Evolutionary conservation across 2,113 vertebrate species (phyloP).

Genomic region (Lipophrys pholis): DNA sequence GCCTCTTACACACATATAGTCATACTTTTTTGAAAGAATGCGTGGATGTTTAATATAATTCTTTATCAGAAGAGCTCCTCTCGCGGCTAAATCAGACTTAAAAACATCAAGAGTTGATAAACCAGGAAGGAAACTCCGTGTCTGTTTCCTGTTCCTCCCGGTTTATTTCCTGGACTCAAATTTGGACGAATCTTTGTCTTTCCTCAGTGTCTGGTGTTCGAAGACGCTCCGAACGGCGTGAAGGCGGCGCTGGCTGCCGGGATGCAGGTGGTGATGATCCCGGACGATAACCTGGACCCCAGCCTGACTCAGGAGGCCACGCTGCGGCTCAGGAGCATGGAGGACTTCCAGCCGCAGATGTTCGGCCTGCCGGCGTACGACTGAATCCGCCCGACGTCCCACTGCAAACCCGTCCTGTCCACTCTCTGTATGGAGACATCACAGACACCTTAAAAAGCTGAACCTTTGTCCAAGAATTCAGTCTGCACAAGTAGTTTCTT

Average conservation of each 20-base stretch:
- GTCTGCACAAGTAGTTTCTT: too few relatives aligned
- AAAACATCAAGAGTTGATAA: too few relatives aligned
- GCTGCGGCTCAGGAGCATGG: conserved; percentile 86
- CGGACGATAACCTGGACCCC: conserved; percentile 85
- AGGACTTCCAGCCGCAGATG: conserved; percentile 88
- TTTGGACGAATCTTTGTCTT: background rate
- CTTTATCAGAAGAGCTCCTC: background rate
- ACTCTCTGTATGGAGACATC: too few relatives aligned
- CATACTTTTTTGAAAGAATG: background rate
- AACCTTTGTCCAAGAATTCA: too few relatives aligned
- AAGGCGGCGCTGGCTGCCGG: conserved; percentile 86
- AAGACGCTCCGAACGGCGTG: conserved; percentile 92
- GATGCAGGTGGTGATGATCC: conserved; percentile 96
- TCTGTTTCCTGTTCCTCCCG: too few relatives aligned
- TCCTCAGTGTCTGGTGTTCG: conserved; percentile 92
- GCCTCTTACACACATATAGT: background rate
- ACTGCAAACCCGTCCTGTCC: background rate
- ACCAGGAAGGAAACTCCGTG: too few relatives aligned
- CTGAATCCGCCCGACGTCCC: conserved; percentile 53
- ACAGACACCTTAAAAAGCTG: too few relatives aligned
- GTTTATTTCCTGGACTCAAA: too few relatives aligned
- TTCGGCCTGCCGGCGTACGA: conserved; percentile 89
- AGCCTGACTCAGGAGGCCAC: conserved; percentile 84
- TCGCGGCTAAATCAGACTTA: too few relatives aligned
- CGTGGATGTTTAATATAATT: background rate